Evolutionary conservation across 2,888 invertebrate genomes (phyloP).

Genomic region (Drosophila ezoana): DNA sequence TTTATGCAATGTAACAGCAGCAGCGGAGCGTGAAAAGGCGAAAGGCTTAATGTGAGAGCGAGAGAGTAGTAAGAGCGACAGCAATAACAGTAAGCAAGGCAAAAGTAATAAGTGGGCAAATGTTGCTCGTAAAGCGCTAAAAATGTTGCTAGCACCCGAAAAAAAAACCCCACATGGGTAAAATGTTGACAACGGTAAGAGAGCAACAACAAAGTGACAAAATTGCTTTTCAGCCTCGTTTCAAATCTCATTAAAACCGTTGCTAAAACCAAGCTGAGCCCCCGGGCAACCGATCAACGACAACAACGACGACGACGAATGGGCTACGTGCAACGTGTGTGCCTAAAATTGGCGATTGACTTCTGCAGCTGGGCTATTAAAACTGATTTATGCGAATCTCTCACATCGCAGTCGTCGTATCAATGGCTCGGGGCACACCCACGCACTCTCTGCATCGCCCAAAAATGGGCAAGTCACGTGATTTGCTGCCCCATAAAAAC

Average conservation of each 20-base stretch:
- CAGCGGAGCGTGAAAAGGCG: conserved; percentile 41
- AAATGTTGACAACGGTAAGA: conserved; percentile 41
- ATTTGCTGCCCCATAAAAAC: conserved; percentile 59
- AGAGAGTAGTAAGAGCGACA: neutral
- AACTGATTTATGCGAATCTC: conserved; percentile 67
- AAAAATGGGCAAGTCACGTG: conserved; percentile 76
- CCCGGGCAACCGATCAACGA: conserved; percentile 10
- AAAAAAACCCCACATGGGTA: conserved; percentile 19
- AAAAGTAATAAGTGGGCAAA: conserved; percentile 47
- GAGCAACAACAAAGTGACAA: conserved; percentile 27
- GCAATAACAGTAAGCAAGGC: neutral
- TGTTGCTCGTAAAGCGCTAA: conserved; percentile 55
- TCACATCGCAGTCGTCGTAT: conserved; percentile 29
- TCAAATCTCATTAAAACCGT: conserved; percentile 65
- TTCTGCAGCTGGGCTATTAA: conserved; percentile 71
- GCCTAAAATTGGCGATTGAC: conserved; percentile 53
- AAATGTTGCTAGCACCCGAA: conserved; percentile 49
- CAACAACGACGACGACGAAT: conserved; percentile 7
- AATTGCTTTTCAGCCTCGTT: conserved; percentile 54
- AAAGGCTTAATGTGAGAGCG: conserved; percentile 16
- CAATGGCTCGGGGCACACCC: conserved; percentile 61
- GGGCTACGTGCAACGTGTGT: conserved; percentile 43
- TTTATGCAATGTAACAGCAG: conserved; percentile 71
- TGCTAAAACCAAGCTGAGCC: conserved; percentile 43
- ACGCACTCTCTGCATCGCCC: conserved; percentile 54